These are phyloP conservation scores for Tiaroga cobitis DNA, from an alignment of 2,797 vertebrate genomes.

Conservation along the genomic window DNA sequence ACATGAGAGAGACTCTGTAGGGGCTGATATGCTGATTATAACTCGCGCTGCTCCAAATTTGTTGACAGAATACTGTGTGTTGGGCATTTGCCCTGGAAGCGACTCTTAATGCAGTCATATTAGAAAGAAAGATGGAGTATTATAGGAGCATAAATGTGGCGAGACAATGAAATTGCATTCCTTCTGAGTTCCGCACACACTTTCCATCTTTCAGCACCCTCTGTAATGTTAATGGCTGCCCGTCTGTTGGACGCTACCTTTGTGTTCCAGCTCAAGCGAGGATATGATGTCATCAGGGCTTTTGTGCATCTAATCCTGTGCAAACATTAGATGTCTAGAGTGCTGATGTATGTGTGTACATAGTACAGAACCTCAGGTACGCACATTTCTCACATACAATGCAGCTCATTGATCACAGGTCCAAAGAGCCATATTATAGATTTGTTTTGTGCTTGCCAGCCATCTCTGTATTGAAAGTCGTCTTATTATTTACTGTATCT, in stretches of 20 bases:
- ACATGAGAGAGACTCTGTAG: constrained; percentile 33
- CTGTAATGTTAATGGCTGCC: constrained; percentile 57
- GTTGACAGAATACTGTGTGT: constrained; percentile 28
- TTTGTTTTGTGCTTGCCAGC: not conserved
- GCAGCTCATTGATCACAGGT: not conserved
- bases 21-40: constrained; percentile 33
- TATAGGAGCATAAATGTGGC: constrained; percentile 12
- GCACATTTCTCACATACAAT: not conserved
- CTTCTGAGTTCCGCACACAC: constrained; percentile 16
- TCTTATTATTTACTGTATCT: not conserved
- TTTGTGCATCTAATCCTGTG: constrained; percentile 58
- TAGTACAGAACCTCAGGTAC: constrained; percentile 56
- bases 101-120: constrained; percentile 21
- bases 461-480: not conserved
- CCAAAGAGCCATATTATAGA: not conserved
- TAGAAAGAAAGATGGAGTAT: constrained; percentile 14
- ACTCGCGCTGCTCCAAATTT: constrained; percentile 26
- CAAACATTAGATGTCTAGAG: constrained; percentile 52
- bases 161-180: constrained; percentile 11
- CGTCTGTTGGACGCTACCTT: constrained; percentile 60
- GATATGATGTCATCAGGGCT: constrained; percentile 67
- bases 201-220: constrained; percentile 27
- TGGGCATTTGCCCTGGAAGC: constrained; percentile 21
- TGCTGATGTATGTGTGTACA: constrained; percentile 67
- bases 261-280: constrained; percentile 63